Conservation (phyloP, 2,888 invertebrate genomes). For the Orthosia incerta region DNA sequence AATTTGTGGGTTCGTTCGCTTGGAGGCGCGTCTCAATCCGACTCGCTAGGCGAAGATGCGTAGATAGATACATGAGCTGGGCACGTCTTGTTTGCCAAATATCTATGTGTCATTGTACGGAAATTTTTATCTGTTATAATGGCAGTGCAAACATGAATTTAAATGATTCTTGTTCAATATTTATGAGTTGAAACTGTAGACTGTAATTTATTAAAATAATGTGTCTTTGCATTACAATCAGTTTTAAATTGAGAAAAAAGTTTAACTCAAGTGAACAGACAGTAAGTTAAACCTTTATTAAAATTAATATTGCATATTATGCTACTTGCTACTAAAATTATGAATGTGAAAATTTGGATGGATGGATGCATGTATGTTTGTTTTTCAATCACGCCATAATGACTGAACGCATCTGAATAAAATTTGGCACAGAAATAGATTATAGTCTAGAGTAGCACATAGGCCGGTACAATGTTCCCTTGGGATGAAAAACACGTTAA, state of each 20-base stretch:
- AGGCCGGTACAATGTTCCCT: too few species aligned
- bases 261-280: too few species aligned
- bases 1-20: slow-evolving; percentile 31
- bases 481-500: too few species aligned
- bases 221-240: not conserved
- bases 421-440: too few species aligned
- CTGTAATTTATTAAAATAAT: not conserved
- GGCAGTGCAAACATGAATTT: not conserved
- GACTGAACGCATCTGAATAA: too few species aligned
- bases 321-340: too few species aligned
- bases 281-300: too few species aligned
- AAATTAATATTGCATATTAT: not conserved
- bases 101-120: slow-evolving; percentile 15
- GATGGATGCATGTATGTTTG: too few species aligned
- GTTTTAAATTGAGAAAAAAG: too few species aligned
- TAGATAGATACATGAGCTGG: not conserved
- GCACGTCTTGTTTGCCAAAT: not conserved
- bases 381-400: too few species aligned
- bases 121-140: slow-evolving; percentile 3
- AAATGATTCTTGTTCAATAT: slow-evolving; percentile 2
- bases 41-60: not conserved
- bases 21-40: slow-evolving; percentile 17
- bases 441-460: too few species aligned
- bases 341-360: too few species aligned
- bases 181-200: not conserved